A percentile compares a stretch with the other conserved stretches of the same genome.
Conservation (phyloP, 2,888 invertebrate species). For the Chloromyia formosa region DNA sequence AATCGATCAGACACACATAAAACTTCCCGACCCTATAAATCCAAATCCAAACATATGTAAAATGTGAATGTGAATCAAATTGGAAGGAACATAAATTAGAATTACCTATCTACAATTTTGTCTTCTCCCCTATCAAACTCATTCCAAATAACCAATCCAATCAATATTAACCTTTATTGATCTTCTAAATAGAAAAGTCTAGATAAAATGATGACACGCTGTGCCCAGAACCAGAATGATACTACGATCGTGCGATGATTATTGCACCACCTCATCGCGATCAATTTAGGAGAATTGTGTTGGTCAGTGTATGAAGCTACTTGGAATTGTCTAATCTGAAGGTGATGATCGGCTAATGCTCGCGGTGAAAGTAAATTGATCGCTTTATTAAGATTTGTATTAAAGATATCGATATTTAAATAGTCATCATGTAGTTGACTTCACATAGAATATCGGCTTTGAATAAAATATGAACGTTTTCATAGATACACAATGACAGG, state of each 20-base stretch:
- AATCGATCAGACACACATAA: too few species aligned
- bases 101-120: too few species aligned
- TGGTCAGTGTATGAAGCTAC: not conserved
- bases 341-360: slow-evolving; percentile 26
- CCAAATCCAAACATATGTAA: too few species aligned
- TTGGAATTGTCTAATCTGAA: slow-evolving; percentile 28
- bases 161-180: too few species aligned
- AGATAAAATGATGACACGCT: slow-evolving; percentile 13
- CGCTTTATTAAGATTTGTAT: not conserved
- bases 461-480: not conserved
- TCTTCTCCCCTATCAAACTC: too few species aligned
- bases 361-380: slow-evolving; percentile 27
- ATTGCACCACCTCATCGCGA: slow-evolving; percentile 8
- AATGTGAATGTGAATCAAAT: too few species aligned
- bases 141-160: too few species aligned
- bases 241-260: slow-evolving; percentile 11
- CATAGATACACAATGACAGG: not conserved
- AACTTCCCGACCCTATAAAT: too few species aligned
- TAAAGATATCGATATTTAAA: not conserved
- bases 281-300: slow-evolving; percentile 1
- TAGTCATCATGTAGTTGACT: slow-evolving; percentile 14
- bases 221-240: not conserved
- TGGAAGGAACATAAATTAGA: too few species aligned
- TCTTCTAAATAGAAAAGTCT: not conserved
- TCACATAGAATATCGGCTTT: not conserved